Evolutionary conservation across 2,113 vertebrate species (phyloP).

Genomic region (Hipposideros armiger): DNA sequence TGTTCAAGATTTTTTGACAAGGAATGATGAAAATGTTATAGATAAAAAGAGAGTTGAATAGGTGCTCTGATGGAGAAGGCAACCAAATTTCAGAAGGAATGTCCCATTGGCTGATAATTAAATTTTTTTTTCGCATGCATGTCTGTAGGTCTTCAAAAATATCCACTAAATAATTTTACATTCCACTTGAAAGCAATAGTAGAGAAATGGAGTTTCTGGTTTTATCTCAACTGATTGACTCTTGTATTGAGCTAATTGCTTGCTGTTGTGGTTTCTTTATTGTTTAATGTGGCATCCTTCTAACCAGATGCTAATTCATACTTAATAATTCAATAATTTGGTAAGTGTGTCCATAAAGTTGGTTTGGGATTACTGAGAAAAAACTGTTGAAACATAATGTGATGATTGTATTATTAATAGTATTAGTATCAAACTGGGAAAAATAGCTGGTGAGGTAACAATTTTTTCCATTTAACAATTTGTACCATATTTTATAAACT

Average conservation of each 20-base stretch:
- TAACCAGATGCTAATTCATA: neutral
- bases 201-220: slow-evolving; percentile 28
- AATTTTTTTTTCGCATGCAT: neutral
- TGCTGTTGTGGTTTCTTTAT: slow-evolving; percentile 27
- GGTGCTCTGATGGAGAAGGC: neutral
- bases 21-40: neutral
- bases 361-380: neutral
- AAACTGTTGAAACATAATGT: neutral
- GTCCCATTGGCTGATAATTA: neutral
- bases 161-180: neutral
- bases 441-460: neutral
- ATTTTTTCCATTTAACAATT: slow-evolving; percentile 15
- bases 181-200: neutral
- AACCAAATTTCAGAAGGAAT: neutral
- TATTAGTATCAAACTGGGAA: neutral
- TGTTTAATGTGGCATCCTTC: neutral
- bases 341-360: neutral
- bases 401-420: neutral
- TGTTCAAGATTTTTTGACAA: slow-evolving; percentile 3
- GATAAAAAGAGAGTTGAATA: neutral
- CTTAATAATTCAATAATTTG: neutral
- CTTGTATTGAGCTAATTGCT: neutral
- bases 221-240: neutral
- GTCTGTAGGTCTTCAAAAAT: neutral
- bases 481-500: neutral